Percentiles rank a stretch among this genome's conserved stretches.
These are phyloP conservation scores for Sylvia atricapilla DNA, from an alignment of 2,113 vertebrate genomes.

Conservation along the genomic window DNA sequence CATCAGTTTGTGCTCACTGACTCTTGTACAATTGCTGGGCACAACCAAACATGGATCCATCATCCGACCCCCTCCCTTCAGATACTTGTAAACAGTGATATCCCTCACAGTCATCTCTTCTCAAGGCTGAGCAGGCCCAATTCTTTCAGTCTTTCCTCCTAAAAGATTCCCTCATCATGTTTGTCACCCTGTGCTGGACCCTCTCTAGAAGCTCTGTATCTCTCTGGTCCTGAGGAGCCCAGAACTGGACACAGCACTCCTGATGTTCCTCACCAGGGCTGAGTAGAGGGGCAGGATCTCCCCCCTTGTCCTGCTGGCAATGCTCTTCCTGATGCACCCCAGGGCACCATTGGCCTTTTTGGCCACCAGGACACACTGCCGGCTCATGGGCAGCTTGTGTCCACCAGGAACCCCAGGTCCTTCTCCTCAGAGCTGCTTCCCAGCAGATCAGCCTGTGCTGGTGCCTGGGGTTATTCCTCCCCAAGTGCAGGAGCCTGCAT, in stretches of 20 bases:
- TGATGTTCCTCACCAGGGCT: not conserved
- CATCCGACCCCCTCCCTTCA: not conserved
- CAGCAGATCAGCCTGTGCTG: not conserved
- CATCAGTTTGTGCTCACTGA: fast-evolving
- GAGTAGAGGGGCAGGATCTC: not conserved
- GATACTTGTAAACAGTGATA: not conserved
- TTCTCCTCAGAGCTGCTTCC: not conserved
- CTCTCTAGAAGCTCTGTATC: fast-evolving
- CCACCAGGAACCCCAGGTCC: not conserved
- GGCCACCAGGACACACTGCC: not conserved
- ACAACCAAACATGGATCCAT: not conserved
- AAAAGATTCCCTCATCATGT: not conserved
- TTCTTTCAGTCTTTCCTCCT: not conserved
- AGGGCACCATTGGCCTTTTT: not conserved
- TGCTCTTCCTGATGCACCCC: not conserved
- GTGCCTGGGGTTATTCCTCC: not conserved
- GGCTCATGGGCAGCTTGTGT: not conserved
- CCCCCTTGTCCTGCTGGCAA: fast-evolving
- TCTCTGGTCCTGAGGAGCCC: not conserved
- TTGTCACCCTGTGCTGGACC: not conserved
- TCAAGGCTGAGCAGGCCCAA: not conserved
- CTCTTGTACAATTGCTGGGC: not conserved
- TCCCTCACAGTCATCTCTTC: fast-evolving
- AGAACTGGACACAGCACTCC: not conserved
- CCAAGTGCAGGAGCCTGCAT: not conserved